phyloP scores from a whole-genome alignment of 2,888 invertebrate species.

The Plagiodera versicolora region DNA sequence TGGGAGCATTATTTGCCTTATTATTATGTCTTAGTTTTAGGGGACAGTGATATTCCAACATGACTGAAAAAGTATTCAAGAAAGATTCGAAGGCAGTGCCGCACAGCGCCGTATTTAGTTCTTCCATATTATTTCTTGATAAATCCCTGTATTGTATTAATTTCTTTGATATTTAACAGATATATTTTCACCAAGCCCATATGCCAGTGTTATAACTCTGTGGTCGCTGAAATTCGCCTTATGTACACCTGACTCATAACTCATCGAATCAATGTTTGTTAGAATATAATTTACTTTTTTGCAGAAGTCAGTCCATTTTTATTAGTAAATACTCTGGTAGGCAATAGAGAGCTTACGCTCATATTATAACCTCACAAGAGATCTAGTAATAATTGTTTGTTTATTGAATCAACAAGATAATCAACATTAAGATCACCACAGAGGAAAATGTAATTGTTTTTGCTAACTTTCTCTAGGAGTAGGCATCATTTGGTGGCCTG shows the following conservation, averaged over 20 bases:
- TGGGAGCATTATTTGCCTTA: too few species aligned
- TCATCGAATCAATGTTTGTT: background rate
- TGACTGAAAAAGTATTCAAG: too few species aligned
- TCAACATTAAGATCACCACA: background rate
- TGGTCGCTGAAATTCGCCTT: slow-evolving; percentile 2
- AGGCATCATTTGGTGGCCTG: background rate
- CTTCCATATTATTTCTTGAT: too few species aligned
- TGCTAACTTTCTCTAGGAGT: background rate
- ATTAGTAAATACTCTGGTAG: slow-evolving; percentile 1
- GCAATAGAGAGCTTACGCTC: background rate
- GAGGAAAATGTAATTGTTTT: background rate
- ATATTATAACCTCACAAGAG: background rate
- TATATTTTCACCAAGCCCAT: too few species aligned
- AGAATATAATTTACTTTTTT: background rate
- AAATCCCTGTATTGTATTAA: too few species aligned
- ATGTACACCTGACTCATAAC: background rate
- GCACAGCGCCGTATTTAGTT: too few species aligned
- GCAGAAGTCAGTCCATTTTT: background rate
- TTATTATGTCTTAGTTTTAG: too few species aligned
- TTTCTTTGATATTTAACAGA: too few species aligned
- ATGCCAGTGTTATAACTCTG: background rate
- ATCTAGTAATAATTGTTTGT: background rate
- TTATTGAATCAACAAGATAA: background rate
- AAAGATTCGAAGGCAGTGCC: too few species aligned
- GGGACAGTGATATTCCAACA: too few species aligned